Evolutionary conservation across 2,113 vertebrate genomes (phyloP), one percentile per base, ranked within the genome.

Genomic region (Mormyrus iriodes): DNA sequence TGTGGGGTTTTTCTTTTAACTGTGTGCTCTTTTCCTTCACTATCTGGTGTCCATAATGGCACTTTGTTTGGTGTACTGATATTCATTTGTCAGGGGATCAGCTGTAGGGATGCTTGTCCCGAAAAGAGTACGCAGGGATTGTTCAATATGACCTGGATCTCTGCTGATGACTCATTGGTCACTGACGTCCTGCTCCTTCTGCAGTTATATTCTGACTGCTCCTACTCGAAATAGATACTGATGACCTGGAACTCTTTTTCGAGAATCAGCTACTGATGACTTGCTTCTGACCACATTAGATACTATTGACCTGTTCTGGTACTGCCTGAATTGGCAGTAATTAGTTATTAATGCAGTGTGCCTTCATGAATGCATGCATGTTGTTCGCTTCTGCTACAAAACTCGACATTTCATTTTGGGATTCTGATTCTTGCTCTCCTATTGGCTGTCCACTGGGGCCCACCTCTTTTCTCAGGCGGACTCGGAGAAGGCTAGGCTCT

Each of bases 401-500:
- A 31, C 53, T 53, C 85, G 19, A 88, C 69, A 83, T 76, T 85
- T 61, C 61, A 82, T 90, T 58, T 85, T 86, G 90, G 42, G 87
- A 53, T 88, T 92, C 85, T 89, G 79, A 44, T 88, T 8, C 39
- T 58, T 88, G 15, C 48, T 15, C 58, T 95, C 94, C 93, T 49
- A 85, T 90, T 92, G 10, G 49, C n/a, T 86, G 24, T 52, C 48
- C 48, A 19, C 87, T 82, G 31, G 17, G 73, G 73, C 35, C 73
- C 92, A 91, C 92, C 95, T 93, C 92, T 94, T 94, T 95, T 92
- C 92, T 92, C 93, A 99, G 98, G 98, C 98, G 94, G 97, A 99
- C 93, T 92, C 97, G 89, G 98, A 99, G 92, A 97, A 96, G 93
- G 97, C 97, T 94, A 95, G 95, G 94, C 93, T 96, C 93, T 96